Evolutionary conservation across 2,888 invertebrate species (phyloP).

Genomic region (Rhopalosiphum nymphaeae): DNA sequence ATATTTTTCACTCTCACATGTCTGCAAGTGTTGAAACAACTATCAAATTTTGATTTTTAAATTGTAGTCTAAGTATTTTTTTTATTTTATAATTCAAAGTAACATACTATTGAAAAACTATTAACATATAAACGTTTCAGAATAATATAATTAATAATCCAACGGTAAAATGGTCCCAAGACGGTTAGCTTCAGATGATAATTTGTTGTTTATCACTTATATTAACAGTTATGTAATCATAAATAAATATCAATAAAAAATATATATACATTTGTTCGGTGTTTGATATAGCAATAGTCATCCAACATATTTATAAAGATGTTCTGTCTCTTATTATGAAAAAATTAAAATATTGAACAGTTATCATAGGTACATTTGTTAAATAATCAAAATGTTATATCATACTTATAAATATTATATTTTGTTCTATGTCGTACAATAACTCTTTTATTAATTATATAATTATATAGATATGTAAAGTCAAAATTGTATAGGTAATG

Average conservation of each 20-base stretch:
- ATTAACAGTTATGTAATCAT: background rate
- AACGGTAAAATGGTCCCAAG: background rate
- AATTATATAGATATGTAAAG: background rate
- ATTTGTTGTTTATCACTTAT: background rate
- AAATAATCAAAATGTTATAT: background rate
- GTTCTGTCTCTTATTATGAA: background rate
- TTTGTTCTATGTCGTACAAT: background rate
- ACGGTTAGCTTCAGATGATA: background rate
- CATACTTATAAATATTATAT: background rate
- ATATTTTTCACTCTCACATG: background rate
- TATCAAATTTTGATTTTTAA: background rate
- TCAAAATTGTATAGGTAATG: background rate
- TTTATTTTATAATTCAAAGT: background rate
- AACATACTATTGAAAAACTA: background rate
- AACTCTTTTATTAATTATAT: background rate
- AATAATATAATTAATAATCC: background rate
- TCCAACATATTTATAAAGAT: background rate
- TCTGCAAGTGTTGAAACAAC: background rate
- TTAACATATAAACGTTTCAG: background rate
- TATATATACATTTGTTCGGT: background rate
- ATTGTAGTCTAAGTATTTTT: background rate
- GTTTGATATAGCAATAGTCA: background rate
- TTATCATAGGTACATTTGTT: background rate
- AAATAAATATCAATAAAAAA: background rate
- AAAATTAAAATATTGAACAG: background rate